These are phyloP conservation scores for Lepilemur septentrionalis DNA, from an alignment of 2,797 vertebrate genomes.

Conservation along the genomic window DNA sequence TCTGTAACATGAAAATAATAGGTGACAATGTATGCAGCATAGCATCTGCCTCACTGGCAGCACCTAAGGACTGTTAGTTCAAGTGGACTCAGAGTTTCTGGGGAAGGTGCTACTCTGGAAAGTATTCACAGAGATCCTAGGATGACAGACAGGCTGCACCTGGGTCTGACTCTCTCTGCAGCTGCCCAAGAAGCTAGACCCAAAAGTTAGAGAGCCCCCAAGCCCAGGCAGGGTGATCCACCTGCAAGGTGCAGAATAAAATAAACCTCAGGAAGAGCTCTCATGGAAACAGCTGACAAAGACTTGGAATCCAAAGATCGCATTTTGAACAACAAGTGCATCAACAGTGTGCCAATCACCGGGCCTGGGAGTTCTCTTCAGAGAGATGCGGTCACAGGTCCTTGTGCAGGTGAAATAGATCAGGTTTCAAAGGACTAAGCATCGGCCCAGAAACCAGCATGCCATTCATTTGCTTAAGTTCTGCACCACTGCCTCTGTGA, in stretches of 20 bases:
- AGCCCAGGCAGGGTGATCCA: no score
- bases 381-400: not conserved
- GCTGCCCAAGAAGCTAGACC: not conserved
- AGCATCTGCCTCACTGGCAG: not conserved
- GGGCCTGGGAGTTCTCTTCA: no score
- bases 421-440: not conserved
- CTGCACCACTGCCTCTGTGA: fast-evolving
- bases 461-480: fast-evolving
- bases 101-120: not conserved
- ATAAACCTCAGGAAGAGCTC: not conserved
- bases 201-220: not conserved
- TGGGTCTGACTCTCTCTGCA: not conserved
- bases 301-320: not conserved
- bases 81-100: fast-evolving
- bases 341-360: not conserved
- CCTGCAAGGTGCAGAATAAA: not conserved
- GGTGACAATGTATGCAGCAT: fast-evolving
- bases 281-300: no score
- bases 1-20: not conserved
- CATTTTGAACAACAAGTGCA: not conserved
- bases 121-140: fast-evolving
- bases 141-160: not conserved
- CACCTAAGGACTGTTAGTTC: not conserved
- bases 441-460: not conserved
- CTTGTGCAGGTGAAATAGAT: not conserved